A percentile compares a stretch with the other conserved stretches of the same genome.
These are phyloP conservation scores for Stegodyphus dumicola DNA, from an alignment of 1,140 invertebrate species.

Conservation along the genomic window DNA sequence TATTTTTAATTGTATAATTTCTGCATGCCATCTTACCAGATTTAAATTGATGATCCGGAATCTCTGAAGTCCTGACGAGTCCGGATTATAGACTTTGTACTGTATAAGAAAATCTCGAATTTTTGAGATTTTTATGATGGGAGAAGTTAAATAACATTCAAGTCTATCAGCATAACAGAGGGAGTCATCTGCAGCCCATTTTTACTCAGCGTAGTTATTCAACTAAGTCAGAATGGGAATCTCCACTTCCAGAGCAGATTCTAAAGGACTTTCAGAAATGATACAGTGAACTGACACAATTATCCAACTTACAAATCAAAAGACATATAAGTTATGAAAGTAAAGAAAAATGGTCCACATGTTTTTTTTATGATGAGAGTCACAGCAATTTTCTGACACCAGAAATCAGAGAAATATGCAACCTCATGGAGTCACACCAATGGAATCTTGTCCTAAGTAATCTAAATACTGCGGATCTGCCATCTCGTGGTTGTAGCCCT, in stretches of 20 bases:
- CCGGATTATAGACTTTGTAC: too few species aligned
- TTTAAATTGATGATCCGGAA: too few species aligned
- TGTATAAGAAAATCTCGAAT: background rate
- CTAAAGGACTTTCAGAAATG: background rate
- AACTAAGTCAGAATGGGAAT: background rate
- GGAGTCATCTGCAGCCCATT: background rate
- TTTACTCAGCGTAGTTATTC: background rate
- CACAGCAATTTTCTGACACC: background rate
- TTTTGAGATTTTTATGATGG: slow-evolving; percentile 9
- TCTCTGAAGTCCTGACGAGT: too few species aligned
- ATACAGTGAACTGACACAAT: background rate
- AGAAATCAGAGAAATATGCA: background rate
- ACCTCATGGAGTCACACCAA: background rate
- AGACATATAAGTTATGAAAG: background rate
- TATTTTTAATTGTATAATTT: too few species aligned
- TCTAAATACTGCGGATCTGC: background rate
- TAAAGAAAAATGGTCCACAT: background rate
- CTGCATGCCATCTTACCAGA: too few species aligned
- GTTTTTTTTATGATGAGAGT: background rate
- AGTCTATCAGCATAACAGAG: background rate
- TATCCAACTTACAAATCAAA: background rate
- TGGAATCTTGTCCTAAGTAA: background rate
- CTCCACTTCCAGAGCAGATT: background rate
- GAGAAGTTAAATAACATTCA: background rate
- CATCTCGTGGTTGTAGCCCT: background rate